A percentile compares a stretch with the other conserved stretches of the same genome.
phyloP scores from a whole-genome alignment of 2,888 invertebrate species.

The Mystacides longicornis region DNA sequence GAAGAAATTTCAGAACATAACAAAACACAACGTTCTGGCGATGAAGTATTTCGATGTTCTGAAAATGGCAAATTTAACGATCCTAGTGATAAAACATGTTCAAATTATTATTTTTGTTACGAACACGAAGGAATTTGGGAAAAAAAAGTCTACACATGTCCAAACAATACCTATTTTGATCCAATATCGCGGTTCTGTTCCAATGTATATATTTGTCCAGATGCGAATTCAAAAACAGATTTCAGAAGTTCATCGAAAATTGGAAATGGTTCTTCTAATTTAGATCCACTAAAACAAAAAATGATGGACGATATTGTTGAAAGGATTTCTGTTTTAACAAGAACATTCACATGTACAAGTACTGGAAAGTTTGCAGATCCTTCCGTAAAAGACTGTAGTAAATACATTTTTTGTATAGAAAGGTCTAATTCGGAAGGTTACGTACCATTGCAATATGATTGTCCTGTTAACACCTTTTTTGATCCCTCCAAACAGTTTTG shows the following conservation, averaged over 20 bases:
- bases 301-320: too few species aligned
- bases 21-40: background rate
- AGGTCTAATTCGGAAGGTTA: constrained; percentile 3
- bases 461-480: constrained; percentile 35
- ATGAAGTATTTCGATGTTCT: background rate
- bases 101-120: background rate
- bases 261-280: too few species aligned
- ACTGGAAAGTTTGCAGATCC: constrained; percentile 13
- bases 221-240: too few species aligned
- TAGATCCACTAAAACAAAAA: too few species aligned
- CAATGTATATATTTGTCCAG: background rate
- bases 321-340: background rate
- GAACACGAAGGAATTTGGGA: background rate
- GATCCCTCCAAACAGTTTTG: constrained; percentile 43
- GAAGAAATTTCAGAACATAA: background rate
- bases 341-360: background rate
- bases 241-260: too few species aligned
- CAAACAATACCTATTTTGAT: background rate
- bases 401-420: constrained; percentile 9
- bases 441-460: constrained; percentile 1
- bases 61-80: background rate
- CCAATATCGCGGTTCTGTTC: background rate
- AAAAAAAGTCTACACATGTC: background rate
- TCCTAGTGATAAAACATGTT: background rate
- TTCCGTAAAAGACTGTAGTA: constrained; percentile 8